Evolutionary conservation across 2,797 vertebrate genomes (phyloP), one percentile per base, ranked within the genome.

Genomic region (Hydrolagus colliei): DNA sequence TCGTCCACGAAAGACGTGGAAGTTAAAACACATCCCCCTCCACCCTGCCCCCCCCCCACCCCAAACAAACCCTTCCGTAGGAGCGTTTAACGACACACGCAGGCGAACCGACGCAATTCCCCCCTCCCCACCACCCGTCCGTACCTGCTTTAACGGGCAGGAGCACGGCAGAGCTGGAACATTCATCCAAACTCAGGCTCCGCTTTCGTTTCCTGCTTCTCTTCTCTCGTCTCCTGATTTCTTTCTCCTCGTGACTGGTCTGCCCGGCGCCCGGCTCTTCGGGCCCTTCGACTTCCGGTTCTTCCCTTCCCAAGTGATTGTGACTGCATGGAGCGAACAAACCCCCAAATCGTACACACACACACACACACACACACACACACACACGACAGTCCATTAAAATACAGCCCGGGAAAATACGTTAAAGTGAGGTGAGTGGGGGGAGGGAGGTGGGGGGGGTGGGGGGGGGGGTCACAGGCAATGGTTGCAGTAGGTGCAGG

Each of bases 181-280:
- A 27, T 72, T 84, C 86, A 68, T 86, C 86, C 61, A n/a, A 65
- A 68, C 71, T 74, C 14, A 8, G 78, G n/a, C 87, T 75, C 52
- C 88, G 88, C 88, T 89, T 92, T 89, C 92, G 90, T 78, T 90
- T 88, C 87, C 87, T 87, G 86, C 35, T 65, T 62, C 77, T 67
- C 11, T 68, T 41, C n/a, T 75, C 74, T 20, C 73, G 59, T 61
- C 75, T 65, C 35, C 68, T 35, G 59, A 4, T 62, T 5, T 91
- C 89, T 87, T 91, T 91, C 88, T 92, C 92, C 89, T 92, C 89
- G 86, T 88, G 91, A 86, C 88, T 91, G 90, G 93, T 93, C 86
- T 90, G 92, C 86, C 87, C 89, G 85, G 92, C 72, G 88, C 74
- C 88, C 91, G 92, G 82, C 89, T 92, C 90, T 92, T 92, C 20